Conservation (phyloP, 2,797 vertebrate genomes). For the Mastacembelus armatus region DNA sequence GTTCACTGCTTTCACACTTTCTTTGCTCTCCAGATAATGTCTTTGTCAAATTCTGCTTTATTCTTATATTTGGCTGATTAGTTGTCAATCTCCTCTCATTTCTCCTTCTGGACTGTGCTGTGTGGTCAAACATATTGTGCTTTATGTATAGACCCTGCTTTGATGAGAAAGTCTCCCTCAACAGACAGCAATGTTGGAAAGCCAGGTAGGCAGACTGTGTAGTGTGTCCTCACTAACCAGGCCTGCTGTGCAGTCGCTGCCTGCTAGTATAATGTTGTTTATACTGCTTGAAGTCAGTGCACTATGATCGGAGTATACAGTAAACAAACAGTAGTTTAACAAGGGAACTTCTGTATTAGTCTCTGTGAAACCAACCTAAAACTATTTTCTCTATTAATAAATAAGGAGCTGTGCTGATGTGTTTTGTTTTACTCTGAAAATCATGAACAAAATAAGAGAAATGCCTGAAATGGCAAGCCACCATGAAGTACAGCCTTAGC, state of each 20-base stretch:
- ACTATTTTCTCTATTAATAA: too few relatives aligned
- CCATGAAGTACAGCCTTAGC: background rate
- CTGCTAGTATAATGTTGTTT: conserved; percentile 26
- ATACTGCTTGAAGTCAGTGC: too few relatives aligned
- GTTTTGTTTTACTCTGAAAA: background rate
- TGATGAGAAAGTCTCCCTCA: conserved; percentile 85
- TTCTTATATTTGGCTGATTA: conserved; percentile 38
- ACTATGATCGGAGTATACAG: conserved; percentile 17
- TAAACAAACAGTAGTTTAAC: too few relatives aligned
- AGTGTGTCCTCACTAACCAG: conserved; percentile 59
- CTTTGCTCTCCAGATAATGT: conserved; percentile 17
- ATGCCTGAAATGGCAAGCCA: background rate
- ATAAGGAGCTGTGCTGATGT: too few relatives aligned
- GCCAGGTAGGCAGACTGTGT: conserved; percentile 83
- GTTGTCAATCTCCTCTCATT: conserved; percentile 51
- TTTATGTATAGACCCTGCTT: conserved; percentile 78
- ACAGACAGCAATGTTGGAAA: conserved; percentile 82
- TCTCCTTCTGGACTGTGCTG: conserved; percentile 60
- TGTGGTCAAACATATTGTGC: conserved; percentile 50
- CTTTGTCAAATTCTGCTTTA: conserved; percentile 23
- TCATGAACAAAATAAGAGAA: background rate
- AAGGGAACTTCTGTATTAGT: too few relatives aligned
- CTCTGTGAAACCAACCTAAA: too few relatives aligned
- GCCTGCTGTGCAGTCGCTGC: conserved; percentile 61
- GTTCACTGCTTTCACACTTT: conserved; percentile 5